Conservation (phyloP, 1,140 invertebrate genomes). For the Plodia interpunctella region DNA sequence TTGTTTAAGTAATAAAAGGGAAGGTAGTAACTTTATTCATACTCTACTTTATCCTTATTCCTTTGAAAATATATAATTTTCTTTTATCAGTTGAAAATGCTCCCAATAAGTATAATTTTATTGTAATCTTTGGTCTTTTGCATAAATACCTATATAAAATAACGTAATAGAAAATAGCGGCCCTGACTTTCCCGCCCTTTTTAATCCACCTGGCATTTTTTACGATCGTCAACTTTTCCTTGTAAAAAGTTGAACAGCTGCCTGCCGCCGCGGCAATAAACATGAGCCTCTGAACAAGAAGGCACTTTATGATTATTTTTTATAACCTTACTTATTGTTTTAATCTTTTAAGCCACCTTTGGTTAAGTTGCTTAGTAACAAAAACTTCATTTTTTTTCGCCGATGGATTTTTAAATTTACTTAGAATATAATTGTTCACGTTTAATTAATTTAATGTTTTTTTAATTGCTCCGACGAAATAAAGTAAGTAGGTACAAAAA, state of each 20-base stretch:
- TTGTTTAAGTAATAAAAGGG: too few species aligned
- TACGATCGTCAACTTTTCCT: constrained; percentile 61
- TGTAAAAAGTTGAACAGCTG: constrained; percentile 64
- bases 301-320: constrained; percentile 36
- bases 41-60: too few species aligned
- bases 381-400: too few species aligned
- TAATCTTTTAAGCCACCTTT: constrained; percentile 42
- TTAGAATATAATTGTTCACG: too few species aligned
- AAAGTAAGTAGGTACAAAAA: too few species aligned
- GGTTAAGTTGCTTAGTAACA: background rate
- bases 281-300: constrained; percentile 40
- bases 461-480: too few species aligned
- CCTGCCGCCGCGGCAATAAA: constrained; percentile 50
- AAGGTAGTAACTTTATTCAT: too few species aligned
- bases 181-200: constrained; percentile 33
- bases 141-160: constrained; percentile 24
- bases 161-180: background rate
- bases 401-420: too few species aligned
- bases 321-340: constrained; percentile 46
- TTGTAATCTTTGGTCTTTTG: constrained; percentile 10
- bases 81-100: background rate
- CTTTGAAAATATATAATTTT: too few species aligned
- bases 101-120: background rate
- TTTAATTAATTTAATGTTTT: too few species aligned
- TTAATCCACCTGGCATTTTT: constrained; percentile 66